Percentiles rank a stretch among this genome's conserved stretches.
Evolutionary conservation across 2,797 vertebrate species (phyloP).

Genomic region (Enteromius viviparus): DNA sequence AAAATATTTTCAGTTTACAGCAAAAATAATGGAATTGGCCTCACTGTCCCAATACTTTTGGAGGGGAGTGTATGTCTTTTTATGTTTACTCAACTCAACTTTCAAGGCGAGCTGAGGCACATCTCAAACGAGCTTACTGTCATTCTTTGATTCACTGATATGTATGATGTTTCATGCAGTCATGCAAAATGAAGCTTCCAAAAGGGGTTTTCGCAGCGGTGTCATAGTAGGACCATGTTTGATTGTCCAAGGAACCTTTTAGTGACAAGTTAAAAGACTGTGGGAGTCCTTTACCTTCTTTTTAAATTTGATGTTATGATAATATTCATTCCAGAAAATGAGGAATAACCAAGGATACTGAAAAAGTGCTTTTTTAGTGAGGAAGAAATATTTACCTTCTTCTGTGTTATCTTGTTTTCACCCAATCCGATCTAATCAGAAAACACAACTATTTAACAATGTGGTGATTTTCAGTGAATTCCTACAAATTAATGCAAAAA

Average conservation of each 20-base stretch:
- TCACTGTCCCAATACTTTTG: too few relatives aligned
- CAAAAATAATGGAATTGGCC: too few relatives aligned
- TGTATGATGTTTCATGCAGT: background rate
- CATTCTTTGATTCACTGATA: background rate
- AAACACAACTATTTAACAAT: background rate
- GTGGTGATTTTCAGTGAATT: background rate
- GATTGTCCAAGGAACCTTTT: too few relatives aligned
- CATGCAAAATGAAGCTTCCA: too few relatives aligned
- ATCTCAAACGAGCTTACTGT: background rate
- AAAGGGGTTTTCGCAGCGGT: too few relatives aligned
- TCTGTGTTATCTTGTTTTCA: slow-evolving; percentile 24
- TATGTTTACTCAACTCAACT: background rate
- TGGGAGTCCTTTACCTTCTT: background rate
- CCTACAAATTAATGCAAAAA: background rate
- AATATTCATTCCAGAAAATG: background rate
- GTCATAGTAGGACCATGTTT: too few relatives aligned
- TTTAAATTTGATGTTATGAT: background rate
- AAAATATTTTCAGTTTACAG: too few relatives aligned
- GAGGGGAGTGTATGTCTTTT: too few relatives aligned
- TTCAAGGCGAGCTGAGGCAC: background rate
- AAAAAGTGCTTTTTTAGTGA: background rate
- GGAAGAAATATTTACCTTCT: background rate
- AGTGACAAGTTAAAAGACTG: too few relatives aligned
- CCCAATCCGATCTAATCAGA: background rate
- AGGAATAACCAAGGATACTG: background rate